Evolutionary conservation across 2,797 vertebrate genomes (phyloP), one percentile per base, ranked within the genome.

Genomic region (Linurgus olivaceus): DNA sequence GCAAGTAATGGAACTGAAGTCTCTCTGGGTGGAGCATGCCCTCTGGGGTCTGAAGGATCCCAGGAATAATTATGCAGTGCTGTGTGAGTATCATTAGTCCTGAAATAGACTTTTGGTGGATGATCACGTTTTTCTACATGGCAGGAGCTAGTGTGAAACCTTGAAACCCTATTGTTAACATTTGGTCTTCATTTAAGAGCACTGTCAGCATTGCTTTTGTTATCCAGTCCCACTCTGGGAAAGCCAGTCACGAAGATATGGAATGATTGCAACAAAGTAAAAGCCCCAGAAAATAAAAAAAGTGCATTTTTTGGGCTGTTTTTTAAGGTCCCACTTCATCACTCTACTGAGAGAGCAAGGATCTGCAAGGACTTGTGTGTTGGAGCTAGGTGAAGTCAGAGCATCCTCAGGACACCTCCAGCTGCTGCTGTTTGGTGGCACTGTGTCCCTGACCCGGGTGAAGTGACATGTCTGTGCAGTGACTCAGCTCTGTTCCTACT

Each of bases 21-120:
- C 29, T 55, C 51, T 75, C 6, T 0, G 7, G 18, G 29, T 47
- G 66, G 62, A 84, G 58, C 66, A 76, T 59, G 35, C 35, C 51
- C 87, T 92, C 65, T 7, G 15, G 85, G 66, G 17, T 70, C 59
- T 93, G 85, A 94, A 84, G 48, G 82, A 88, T 88, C 79, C 50
- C 79, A 88, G 72, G 44, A 86, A 93, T 88, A 88, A 90, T 95
- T 91, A 94, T 66, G 47, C 26, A 42, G 89, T 75, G 70, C 70
- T 66, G 77, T 58, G 3, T 68, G 73, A 95, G 83, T 82, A 55
- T 94, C 5, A 1, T 66, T 93, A 84, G 55, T 81, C 86, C 80
- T 51, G 58, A 93, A 95, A 94, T 85, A 94, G 81, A 35, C 52
- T 92, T 82, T 87, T 82, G 50, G 72, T 45, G 54, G 57, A 90